These are phyloP conservation scores for Anthonomus grandis DNA, from an alignment of 1,140 invertebrate species.

Conservation along the genomic window DNA sequence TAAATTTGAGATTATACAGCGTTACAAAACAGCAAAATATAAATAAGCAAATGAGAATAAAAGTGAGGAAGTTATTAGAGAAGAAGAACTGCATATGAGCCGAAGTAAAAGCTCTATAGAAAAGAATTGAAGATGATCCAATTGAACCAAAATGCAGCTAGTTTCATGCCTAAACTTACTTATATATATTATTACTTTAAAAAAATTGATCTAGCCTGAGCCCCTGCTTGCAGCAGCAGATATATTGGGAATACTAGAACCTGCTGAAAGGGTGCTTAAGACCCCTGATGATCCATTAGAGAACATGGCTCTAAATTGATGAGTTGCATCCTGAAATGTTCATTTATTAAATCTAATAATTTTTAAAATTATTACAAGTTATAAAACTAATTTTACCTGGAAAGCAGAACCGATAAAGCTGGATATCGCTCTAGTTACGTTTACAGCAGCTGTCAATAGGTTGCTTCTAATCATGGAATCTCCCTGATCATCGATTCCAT, in stretches of 20 bases:
- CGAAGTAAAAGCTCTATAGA: no score
- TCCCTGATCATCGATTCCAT: slow-evolving; percentile 37
- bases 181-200: neutral
- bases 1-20: no score
- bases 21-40: no score
- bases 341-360: neutral
- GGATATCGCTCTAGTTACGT: slow-evolving; percentile 68
- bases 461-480: slow-evolving; percentile 55
- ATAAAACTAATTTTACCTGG: slow-evolving; percentile 50
- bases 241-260: slow-evolving; percentile 11
- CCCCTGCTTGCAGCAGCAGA: slow-evolving; percentile 5
- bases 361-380: neutral
- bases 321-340: slow-evolving; percentile 35
- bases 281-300: slow-evolving; percentile 19
- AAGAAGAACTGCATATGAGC: no score
- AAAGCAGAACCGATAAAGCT: slow-evolving; percentile 70
- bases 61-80: no score
- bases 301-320: slow-evolving; percentile 30
- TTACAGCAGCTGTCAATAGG: slow-evolving; percentile 65
- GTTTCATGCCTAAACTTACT: no score
- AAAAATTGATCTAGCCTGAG: neutral
- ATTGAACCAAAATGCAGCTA: no score
- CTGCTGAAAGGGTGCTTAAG: slow-evolving; percentile 3
- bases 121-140: no score
- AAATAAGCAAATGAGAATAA: no score